phyloP scores from a whole-genome alignment of 2,888 invertebrate species.

The Eilema depressum region DNA sequence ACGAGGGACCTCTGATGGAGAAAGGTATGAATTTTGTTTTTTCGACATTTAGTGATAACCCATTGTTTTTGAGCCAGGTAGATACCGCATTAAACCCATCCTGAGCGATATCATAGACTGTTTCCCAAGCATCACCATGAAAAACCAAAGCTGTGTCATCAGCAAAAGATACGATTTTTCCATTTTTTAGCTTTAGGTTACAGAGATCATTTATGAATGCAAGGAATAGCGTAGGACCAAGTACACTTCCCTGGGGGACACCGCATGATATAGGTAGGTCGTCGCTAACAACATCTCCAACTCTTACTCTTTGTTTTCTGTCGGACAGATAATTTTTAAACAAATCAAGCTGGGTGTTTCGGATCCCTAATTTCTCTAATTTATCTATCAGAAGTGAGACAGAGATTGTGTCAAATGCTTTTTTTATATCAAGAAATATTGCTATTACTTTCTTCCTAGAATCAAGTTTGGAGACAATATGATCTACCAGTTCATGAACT shows the following conservation, averaged over 20 bases:
- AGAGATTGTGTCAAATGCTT: too few species aligned
- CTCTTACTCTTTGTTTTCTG: neutral
- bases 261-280: neutral
- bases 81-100: neutral
- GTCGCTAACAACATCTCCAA: neutral
- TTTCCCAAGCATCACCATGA: neutral
- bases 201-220: neutral
- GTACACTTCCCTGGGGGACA: neutral
- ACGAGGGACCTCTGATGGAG: too few species aligned
- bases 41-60: neutral
- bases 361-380: neutral
- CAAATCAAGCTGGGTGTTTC: neutral
- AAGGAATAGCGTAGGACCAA: neutral
- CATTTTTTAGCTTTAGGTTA: neutral
- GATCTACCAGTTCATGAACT: too few species aligned
- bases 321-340: neutral
- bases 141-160: too few species aligned
- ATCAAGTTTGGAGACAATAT: neutral
- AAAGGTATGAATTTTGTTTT: neutral
- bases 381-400: neutral
- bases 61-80: neutral
- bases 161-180: too few species aligned
- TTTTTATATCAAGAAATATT: too few species aligned
- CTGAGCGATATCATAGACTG: neutral
- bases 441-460: neutral